Evolutionary conservation across 1,140 invertebrate species (phyloP).

Genomic region (Ridgeia piscesae): DNA sequence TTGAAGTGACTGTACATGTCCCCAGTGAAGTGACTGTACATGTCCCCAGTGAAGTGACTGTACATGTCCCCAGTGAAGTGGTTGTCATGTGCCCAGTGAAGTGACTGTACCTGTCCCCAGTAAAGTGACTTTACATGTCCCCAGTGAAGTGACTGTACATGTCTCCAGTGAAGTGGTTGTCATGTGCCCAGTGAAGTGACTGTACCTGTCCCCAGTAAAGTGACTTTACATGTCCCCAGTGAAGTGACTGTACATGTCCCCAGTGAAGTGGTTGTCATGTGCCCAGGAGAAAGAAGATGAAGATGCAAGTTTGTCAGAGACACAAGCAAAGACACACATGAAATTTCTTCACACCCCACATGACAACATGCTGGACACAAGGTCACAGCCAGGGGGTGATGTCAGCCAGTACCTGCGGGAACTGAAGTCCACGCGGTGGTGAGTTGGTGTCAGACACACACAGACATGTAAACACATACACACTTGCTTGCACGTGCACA

Average conservation of each 20-base stretch:
- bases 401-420: conserved; percentile 42
- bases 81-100: neutral
- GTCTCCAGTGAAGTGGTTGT: no score
- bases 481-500: neutral
- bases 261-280: neutral
- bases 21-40: no score
- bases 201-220: no score
- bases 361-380: conserved; percentile 33
- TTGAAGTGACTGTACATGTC: no score
- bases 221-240: no score
- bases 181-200: no score
- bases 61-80: no score
- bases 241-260: no score
- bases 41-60: no score
- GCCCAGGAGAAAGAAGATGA: neutral
- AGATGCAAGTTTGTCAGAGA: conserved; percentile 39
- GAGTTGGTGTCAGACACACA: neutral
- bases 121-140: no score
- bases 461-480: neutral
- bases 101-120: no score
- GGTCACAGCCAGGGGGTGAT: conserved; percentile 46
- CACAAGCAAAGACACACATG: conserved; percentile 42
- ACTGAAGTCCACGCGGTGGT: conserved; percentile 41
- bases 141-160: no score
- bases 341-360: conserved; percentile 42